These are phyloP conservation scores for Holothuria leucospilota DNA, from an alignment of 53 echinoderm and acorn worm genomes.

Conservation along the genomic window DNA sequence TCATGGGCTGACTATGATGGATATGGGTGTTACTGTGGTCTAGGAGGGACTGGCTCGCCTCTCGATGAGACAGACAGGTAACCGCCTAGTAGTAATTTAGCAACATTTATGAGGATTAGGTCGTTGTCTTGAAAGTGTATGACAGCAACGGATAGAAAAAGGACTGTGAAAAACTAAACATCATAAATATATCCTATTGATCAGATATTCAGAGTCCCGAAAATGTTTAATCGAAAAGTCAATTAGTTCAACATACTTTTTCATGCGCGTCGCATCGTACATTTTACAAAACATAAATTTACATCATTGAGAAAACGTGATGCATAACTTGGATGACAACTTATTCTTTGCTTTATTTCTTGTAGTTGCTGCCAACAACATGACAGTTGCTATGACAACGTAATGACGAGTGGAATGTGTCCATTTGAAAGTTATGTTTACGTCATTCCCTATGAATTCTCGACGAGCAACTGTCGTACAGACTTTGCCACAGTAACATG, in stretches of 20 bases:
- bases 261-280: too few relatives aligned
- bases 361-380: conserved; percentile 59
- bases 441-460: conserved; percentile 22
- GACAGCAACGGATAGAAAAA: too few relatives aligned
- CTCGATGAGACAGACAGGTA: conserved; percentile 77
- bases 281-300: too few relatives aligned
- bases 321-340: not conserved
- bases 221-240: too few relatives aligned
- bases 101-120: too few relatives aligned
- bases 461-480: not conserved
- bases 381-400: conserved; percentile 55
- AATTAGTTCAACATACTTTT: too few relatives aligned
- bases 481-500: not conserved
- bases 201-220: too few relatives aligned
- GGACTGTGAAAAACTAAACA: too few relatives aligned
- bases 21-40: conserved; percentile 78
- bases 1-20: conserved; percentile 71
- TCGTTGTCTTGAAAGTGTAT: too few relatives aligned
- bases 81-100: not conserved
- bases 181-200: too few relatives aligned
- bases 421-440: conserved; percentile 53
- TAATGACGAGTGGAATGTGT: conserved; percentile 60
- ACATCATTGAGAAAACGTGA: too few relatives aligned
- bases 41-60: conserved; percentile 65
- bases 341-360: not conserved